A percentile compares a stretch with the other conserved stretches of the same genome.
Evolutionary conservation across 2,113 vertebrate genomes (phyloP).

Genomic region (Plotosus lineatus): DNA sequence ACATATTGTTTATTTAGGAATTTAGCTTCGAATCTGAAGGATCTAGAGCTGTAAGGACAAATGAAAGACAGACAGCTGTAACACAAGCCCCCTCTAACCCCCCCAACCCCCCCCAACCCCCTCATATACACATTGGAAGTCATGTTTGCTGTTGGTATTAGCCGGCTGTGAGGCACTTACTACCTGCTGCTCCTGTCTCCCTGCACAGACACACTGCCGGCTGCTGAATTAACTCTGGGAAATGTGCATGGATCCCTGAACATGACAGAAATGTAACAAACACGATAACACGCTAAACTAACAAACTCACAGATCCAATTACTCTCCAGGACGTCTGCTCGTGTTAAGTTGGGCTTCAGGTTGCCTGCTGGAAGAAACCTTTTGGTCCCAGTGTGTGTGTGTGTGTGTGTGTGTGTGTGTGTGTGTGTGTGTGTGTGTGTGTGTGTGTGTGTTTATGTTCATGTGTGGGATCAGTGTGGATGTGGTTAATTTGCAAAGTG

Average conservation of each 20-base stretch:
- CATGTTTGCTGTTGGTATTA: conserved; percentile 71
- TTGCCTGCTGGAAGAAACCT: background rate
- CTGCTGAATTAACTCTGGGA: conserved; percentile 41
- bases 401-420: conserved; percentile 13
- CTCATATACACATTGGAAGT: conserved; percentile 28
- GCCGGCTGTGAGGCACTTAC: conserved; percentile 79
- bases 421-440: conserved; percentile 17
- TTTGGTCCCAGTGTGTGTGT: conserved; percentile 30
- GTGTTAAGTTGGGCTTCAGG: background rate
- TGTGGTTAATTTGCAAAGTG: conserved; percentile 63
- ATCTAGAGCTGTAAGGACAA: conserved; percentile 32
- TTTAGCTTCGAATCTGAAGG: conserved; percentile 32
- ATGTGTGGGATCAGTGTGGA: conserved; percentile 48
- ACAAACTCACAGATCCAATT: conserved; percentile 20
- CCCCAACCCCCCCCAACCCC: conserved; percentile 19
- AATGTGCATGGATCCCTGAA: background rate
- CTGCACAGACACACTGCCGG: conserved; percentile 44
- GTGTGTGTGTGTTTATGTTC: conserved; percentile 21
- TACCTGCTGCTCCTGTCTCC: conserved; percentile 73
- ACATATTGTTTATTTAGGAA: conserved; percentile 39
- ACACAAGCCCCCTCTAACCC: conserved; percentile 51
- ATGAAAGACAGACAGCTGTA: conserved; percentile 64
- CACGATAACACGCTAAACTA: conserved; percentile 39
- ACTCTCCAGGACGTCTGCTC: background rate
- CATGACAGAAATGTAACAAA: conserved; percentile 55